Evolutionary conservation across 2,113 vertebrate genomes (phyloP), one percentile per base, ranked within the genome.

Genomic region (Paralichthys olivaceus): DNA sequence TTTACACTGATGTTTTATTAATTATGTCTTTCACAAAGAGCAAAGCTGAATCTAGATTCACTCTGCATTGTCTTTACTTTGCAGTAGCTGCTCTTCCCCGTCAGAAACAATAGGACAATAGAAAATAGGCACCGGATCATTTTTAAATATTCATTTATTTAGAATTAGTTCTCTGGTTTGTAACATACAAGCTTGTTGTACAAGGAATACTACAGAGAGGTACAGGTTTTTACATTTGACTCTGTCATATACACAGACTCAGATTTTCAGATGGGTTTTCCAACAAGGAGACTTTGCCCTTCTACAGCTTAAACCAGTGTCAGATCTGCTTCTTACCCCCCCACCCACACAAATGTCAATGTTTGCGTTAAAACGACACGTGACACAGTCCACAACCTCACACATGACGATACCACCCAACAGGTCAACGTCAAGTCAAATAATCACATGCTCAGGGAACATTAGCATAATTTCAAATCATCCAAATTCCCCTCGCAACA

Each of bases 121-220:
- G 7, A 11, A n/a, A 20, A 19, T 15, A 37, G 4, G 4, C 20
- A 22, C 25, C 22, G 37, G 29, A 60, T 40, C 5, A 0, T 3
- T 79, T 79, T 90, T 62, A 58, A 77, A 67, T 83, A 25, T 77
- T 69, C 84, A 70, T 93, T 91, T 89, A 90, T 88, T 90, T 73
- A 84, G 86, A 90, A 91, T 72, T 87, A 81, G 17, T 84, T 91
- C 74, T 93, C 88, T 85, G 83, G 13, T 87, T 88, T 86, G 71
- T 84, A 79, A 92, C 89, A 92, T 75, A 90, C 66, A 85, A 61
- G 75, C 69, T 75, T n/a, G 26, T 85, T 88, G 79, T 77, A 89
- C 81, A 92, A 73, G 77, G 79, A 86, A 81, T 85, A 86, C 79
- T 87, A 89, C 79, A 89, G 65, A 89, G 84, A 87, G 72, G 78